Evolutionary conservation across 2,888 invertebrate species (phyloP), one percentile per base, ranked within the genome.

Genomic region (Leucoma salicis): DNA sequence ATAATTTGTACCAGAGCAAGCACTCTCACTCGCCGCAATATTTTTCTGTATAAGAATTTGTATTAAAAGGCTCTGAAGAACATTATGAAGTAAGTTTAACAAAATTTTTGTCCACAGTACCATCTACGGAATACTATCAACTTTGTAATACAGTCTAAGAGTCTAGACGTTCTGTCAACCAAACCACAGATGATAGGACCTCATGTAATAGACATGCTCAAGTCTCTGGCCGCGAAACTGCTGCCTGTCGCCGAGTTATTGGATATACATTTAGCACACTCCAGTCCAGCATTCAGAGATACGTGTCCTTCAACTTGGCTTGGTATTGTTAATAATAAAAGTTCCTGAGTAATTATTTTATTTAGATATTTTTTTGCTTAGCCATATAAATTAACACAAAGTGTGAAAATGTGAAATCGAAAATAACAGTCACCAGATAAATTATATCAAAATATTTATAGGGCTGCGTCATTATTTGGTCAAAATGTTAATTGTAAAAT

Each of bases 251-350:
- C 85, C 0, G 86, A 87, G 11, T 65, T 87, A 2, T 53, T 87
- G 41, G 87, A 87, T 43, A 53, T 84, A 5, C 87, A 87, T 51
- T 58, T 87, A 35, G 75, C 82, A 0, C 81, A 87, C 59, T 76
- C 72, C 49, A 87, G 87, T 43, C 78, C 84, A 0, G 82, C 78
- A 0, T 87, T 87, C 48, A 83, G 80, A 41, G 85, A 86, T 51
- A 72, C 75, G 33, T 81, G 82, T 31, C 84, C 86, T 0, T 46
- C 71, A 0, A 81, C 82, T 0, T 86, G 87, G 87, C 66, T 86
- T 0, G 82, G 80, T 0, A 86, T 87, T 13, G 85, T 86, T 16
- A 84, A 84, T 61, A 83, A 80, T 75, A 85, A 84, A 76, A 15
- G n/a, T n/a, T n/a, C 21, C 4, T 37, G 33, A 31, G 3, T 21